Base-by-base conservation (phyloP, 2,888 invertebrate species). In the Ellobium chinense region DNA sequence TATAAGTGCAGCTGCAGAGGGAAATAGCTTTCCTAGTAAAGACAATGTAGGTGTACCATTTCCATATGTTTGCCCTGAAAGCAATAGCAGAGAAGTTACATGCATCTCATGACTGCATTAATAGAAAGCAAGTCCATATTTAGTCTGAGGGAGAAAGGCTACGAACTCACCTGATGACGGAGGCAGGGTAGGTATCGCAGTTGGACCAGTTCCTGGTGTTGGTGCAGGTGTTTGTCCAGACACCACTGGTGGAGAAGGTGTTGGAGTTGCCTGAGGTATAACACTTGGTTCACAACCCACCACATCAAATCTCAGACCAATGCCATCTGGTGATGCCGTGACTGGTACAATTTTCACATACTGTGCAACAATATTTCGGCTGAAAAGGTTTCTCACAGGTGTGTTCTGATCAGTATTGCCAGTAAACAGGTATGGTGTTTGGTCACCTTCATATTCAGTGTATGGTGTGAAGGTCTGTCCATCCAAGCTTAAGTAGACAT, bases 261-360 rank as follows among this genome's bases (percentile, higher is more conserved):
- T 85, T 56, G 80, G 69, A 14, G 77, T 74, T 46, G 73, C 79
- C 24, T 81, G 75, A 34, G 78, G 75, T 14, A 87, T 86, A 24
- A 76, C 66, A 46, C 85, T 86, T 39, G 89, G 88, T 37, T 85
- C 84, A 81, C 90, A 90, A n/a, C 90, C 90, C 1, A 89, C 62
- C 31, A 90, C 79, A 65, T 89, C 87, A 37, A 88, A 84, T 24
- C 90, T 79, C 34, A 89, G 78, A 18, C 86, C 88, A 27, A 85
- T 78, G 24, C 86, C 86, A 0, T 79, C 65, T 3, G 85, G 83
- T 18, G 85, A 81, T 77, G 85, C 85, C 1, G 78, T 78, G 2
- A 85, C 73, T 1, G 89, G 89, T 60, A 87, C 85, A 34, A 90
- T 82, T 27, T 89, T 85, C 39, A 90, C 85, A 70, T 85, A 87